phyloP scores from a whole-genome alignment of 2,797 vertebrate species.

The Carcharodon carcharias region DNA sequence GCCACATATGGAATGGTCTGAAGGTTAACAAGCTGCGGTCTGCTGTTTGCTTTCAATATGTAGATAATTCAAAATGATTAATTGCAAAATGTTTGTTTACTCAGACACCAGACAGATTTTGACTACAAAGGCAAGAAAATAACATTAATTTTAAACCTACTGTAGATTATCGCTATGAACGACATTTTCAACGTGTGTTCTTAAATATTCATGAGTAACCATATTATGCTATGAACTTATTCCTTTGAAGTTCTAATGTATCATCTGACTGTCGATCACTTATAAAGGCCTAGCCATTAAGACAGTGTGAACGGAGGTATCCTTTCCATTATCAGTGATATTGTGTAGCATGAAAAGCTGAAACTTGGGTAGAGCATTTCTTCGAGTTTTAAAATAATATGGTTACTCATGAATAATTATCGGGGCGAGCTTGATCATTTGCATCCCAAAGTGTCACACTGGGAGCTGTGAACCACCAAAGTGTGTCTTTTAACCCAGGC shows the following conservation, averaged over 20 bases:
- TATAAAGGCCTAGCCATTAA: background rate
- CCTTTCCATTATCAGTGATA: background rate
- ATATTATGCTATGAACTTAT: constrained; percentile 39
- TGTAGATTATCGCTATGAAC: background rate
- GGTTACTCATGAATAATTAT: constrained; percentile 17
- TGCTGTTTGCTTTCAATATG: background rate
- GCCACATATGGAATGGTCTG: background rate
- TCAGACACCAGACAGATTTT: background rate
- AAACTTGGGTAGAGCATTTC: background rate
- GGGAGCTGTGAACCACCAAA: constrained; percentile 46
- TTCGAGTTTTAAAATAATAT: background rate
- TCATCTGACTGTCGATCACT: background rate
- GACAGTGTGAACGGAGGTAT: too few species aligned
- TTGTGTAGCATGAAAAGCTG: too few species aligned
- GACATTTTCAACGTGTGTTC: constrained; percentile 42
- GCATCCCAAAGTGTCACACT: constrained; percentile 46
- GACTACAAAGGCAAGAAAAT: background rate
- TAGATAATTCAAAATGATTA: background rate
- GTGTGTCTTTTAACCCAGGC: constrained; percentile 36
- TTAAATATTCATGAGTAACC: constrained; percentile 52
- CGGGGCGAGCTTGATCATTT: constrained; percentile 51
- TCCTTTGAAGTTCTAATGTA: background rate
- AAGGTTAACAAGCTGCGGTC: background rate
- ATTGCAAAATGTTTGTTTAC: background rate
- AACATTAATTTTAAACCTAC: background rate